Evolutionary conservation across 2,113 vertebrate genomes (phyloP).

Genomic region (Sardina pilchardus): DNA sequence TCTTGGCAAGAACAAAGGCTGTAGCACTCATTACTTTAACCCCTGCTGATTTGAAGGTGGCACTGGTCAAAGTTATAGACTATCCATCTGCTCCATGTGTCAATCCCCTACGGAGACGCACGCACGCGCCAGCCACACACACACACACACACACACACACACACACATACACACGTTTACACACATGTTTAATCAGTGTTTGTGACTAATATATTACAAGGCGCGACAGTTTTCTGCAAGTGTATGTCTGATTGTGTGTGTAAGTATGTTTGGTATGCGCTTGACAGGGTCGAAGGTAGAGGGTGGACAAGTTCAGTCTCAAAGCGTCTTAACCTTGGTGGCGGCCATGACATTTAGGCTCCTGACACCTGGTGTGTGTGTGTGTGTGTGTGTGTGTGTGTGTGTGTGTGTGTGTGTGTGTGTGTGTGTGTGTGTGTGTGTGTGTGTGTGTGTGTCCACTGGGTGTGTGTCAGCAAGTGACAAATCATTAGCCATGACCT

Average conservation of each 20-base stretch:
- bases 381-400: slow-evolving; percentile 1
- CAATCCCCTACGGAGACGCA: slow-evolving; percentile 35
- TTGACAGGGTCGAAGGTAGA: neutral
- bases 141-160: slow-evolving; percentile 17
- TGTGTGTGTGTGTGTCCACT: neutral
- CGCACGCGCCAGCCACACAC: neutral
- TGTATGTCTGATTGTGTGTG: neutral
- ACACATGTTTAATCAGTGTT: neutral
- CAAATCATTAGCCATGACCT: slow-evolving; percentile 59
- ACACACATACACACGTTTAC: neutral
- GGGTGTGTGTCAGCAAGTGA: neutral
- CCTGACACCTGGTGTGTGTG: slow-evolving; percentile 30
- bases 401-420: neutral
- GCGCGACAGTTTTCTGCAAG: neutral
- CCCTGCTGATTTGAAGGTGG: slow-evolving; percentile 11
- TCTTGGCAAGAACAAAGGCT: slow-evolving; percentile 5
- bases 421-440: neutral
- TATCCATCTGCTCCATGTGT: slow-evolving; percentile 44
- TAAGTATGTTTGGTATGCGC: neutral
- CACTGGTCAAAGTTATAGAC: slow-evolving; percentile 14
- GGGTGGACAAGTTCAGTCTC: neutral
- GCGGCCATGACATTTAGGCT: slow-evolving; percentile 33
- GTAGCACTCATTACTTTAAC: neutral
- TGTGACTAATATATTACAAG: neutral
- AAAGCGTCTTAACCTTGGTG: slow-evolving; percentile 15